Conservation (phyloP, 2,113 vertebrate species). For the Mormoops blainvillei region DNA sequence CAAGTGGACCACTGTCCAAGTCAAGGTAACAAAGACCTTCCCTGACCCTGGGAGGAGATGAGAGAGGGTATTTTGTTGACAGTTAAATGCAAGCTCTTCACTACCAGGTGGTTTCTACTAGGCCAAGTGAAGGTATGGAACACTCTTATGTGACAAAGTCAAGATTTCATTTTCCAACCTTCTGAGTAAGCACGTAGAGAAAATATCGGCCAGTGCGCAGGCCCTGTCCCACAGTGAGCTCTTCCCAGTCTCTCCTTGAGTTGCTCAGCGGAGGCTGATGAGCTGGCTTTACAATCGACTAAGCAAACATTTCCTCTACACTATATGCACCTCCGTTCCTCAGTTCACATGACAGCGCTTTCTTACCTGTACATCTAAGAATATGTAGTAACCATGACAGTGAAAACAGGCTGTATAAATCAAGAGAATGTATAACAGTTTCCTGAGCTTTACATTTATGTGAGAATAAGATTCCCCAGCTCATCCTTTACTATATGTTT, state of each 20-base stretch:
- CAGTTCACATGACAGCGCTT: neutral
- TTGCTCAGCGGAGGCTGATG: neutral
- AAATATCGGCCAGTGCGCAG: neutral
- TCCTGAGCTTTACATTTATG: neutral
- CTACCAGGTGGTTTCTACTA: conserved; percentile 18
- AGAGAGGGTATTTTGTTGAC: neutral
- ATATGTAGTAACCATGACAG: neutral
- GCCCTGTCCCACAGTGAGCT: neutral
- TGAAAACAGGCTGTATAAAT: neutral
- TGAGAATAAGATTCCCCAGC: neutral
- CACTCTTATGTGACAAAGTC: neutral
- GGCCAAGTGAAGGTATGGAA: conserved; percentile 51
- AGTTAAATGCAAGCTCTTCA: neutral
- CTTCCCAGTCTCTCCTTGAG: neutral
- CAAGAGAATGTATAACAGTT: neutral
- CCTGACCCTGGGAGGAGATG: neutral
- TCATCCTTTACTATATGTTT: neutral
- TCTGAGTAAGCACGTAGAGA: neutral
- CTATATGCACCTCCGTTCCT: neutral
- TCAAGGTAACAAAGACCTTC: neutral
- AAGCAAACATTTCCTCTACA: neutral
- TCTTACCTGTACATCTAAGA: neutral
- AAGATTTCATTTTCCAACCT: conserved; percentile 37
- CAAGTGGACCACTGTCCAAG: neutral
- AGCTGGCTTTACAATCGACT: neutral